Evolutionary conservation across 2,888 invertebrate species (phyloP).

Genomic region (Microplitis manilae): DNA sequence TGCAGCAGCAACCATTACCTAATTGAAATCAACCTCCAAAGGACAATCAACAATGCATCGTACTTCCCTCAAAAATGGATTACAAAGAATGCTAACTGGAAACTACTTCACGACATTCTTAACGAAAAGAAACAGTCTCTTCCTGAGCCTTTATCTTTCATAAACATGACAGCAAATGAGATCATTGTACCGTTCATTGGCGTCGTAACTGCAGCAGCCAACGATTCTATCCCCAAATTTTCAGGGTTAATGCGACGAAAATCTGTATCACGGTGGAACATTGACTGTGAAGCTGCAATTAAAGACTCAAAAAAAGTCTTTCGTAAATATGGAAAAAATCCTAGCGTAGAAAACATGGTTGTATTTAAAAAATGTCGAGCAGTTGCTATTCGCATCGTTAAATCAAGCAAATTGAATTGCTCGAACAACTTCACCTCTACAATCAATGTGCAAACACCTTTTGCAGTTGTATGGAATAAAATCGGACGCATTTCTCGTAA

Average conservation of each 20-base stretch:
- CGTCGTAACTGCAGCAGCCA: not conserved
- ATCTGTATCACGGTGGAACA: conserved; percentile 5
- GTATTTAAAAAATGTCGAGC: not conserved
- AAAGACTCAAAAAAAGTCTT: not conserved
- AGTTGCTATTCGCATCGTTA: not conserved
- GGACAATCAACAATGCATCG: not conserved
- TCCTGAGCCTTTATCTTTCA: not conserved
- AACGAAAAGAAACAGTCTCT: not conserved
- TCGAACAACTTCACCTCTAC: not conserved
- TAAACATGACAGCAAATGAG: not conserved
- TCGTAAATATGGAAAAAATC: not conserved
- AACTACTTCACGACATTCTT: not conserved
- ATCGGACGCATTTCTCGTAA: not conserved
- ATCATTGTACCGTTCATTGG: not conserved
- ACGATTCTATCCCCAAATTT: not conserved
- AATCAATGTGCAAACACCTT: not conserved
- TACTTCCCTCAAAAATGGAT: not conserved
- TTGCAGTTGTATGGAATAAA: not conserved
- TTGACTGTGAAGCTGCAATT: not conserved
- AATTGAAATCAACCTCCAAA: not conserved
- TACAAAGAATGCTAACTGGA: conserved; percentile 2
- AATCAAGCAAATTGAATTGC: not conserved
- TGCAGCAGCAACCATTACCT: not conserved
- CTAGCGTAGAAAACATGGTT: not conserved
- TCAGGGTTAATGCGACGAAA: not conserved